Percentiles rank a stretch among this genome's conserved stretches.
These are phyloP conservation scores for Myopa tessellatipennis DNA, from an alignment of 2,888 invertebrate species.

Conservation along the genomic window DNA sequence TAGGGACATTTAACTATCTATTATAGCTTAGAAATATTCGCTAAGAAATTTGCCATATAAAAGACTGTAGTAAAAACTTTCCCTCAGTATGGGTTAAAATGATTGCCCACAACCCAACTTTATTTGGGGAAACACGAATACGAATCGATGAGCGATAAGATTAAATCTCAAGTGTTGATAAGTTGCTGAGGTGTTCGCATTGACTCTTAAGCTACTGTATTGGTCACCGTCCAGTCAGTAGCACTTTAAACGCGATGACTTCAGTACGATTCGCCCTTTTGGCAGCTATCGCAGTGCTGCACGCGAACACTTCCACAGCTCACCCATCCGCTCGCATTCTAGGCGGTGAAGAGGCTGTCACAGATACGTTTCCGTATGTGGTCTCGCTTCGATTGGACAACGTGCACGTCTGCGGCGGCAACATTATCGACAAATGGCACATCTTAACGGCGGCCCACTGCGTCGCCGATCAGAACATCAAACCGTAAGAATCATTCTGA, in stretches of 20 bases:
- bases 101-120: no score
- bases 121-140: no score
- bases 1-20: no score
- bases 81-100: no score
- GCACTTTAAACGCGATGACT: constrained; percentile 40
- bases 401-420: constrained; percentile 61
- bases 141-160: neutral
- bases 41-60: no score
- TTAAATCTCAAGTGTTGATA: neutral
- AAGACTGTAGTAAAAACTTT: no score
- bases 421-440: constrained; percentile 50
- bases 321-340: constrained; percentile 52
- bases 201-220: neutral
- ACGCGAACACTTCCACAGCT: constrained; percentile 28
- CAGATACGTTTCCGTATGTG: constrained; percentile 60
- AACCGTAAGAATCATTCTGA: constrained; percentile 26
- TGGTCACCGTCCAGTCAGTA: neutral
- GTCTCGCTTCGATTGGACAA: constrained; percentile 61
- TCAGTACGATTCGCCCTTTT: constrained; percentile 36
- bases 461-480: constrained; percentile 38
- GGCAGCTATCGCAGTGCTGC: constrained; percentile 16
- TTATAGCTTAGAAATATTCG: no score
- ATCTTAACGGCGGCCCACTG: constrained; percentile 65
- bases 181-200: neutral
- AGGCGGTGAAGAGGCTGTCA: constrained; percentile 61